Evolutionary conservation across 2,113 vertebrate species (phyloP), one percentile per base, ranked within the genome.

Genomic region (Rhea americana): DNA sequence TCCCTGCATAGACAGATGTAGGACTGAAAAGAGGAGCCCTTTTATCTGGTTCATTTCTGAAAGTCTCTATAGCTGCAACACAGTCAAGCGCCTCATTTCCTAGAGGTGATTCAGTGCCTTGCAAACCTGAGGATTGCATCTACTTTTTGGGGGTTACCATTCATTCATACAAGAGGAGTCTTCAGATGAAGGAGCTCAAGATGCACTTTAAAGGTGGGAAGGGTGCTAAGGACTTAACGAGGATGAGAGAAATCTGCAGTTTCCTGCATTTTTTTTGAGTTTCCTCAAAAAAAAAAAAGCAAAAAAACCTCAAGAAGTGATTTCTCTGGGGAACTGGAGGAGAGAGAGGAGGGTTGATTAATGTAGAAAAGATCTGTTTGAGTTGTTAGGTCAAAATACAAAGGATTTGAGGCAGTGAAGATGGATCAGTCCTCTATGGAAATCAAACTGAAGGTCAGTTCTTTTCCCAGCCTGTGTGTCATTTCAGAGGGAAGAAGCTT

Each of bases 401-500:
- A 53, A 93, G 53, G 66, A 61, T 81, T 14, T 81, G 80, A 61
- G 25, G 3, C 13, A 32, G 26, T 82, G 62, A 91, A 91, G 30
- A n/a, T 20, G 12, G 81, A 91, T 89, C 78, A 91, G 6, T 93
- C 56, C 22, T 65, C 50, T 79, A 50, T 7, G 5, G 76, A 88
- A 95, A 90, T 92, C 8, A 86, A 90, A 82, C 8, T 1, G 1
- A 91, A 90, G 73, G 70, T 89, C 83, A 68, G 30, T 13, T 81
- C 11, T 82, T 91, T 82, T 76, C 61, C 26, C 63, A 85, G 32
- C 5, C 88, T 68, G 5, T 61, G 56, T 86, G 68, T 90, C 66
- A 76, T 82, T 94, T 91, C 77, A 89, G 83, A 76, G 28, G 10
- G 18, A 86, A 72, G 56, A 71, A 55, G 24, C 62, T 90, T 91